Percentiles rank a stretch among this genome's conserved stretches.
phyloP scores from a whole-genome alignment of 2,797 vertebrate species.

The Gymnothorax reevesii region DNA sequence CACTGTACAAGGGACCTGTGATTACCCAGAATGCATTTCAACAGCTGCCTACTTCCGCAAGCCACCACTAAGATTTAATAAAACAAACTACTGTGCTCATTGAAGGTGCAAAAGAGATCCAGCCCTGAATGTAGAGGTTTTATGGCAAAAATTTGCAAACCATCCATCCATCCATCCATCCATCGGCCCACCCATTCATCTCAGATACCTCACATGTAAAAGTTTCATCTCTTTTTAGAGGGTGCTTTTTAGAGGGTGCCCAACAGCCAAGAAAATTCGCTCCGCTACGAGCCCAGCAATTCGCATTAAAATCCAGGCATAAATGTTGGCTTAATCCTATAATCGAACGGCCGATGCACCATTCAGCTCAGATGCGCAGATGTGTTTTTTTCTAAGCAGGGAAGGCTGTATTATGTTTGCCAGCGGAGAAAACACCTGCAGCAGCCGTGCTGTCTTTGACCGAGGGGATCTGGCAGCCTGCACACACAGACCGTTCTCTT shows the following conservation, averaged over 20 bases:
- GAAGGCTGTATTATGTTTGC: not conserved
- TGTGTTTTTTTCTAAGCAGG: not conserved
- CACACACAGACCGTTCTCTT: not conserved
- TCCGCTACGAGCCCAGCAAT: not conserved
- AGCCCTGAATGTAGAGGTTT: too few relatives aligned
- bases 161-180: too few relatives aligned
- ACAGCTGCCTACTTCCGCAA: not conserved
- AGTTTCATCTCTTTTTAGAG: not conserved
- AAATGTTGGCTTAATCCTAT: not conserved
- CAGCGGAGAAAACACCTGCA: not conserved
- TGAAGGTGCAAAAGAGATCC: too few relatives aligned
- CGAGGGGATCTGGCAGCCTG: not conserved
- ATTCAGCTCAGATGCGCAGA: not conserved
- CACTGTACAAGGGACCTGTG: not conserved
- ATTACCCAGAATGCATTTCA: constrained; percentile 1
- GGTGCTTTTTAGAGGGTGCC: not conserved
- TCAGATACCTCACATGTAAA: not conserved
- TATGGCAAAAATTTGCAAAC: too few relatives aligned
- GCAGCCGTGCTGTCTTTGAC: not conserved
- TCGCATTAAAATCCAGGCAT: not conserved
- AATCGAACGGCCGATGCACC: not conserved
- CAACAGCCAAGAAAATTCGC: not conserved
- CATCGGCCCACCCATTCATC: too few relatives aligned
- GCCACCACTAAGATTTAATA: not conserved
- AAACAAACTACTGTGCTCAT: too few relatives aligned